Conservation (phyloP, 2,888 invertebrate genomes). For the Vanessa cardui region DNA sequence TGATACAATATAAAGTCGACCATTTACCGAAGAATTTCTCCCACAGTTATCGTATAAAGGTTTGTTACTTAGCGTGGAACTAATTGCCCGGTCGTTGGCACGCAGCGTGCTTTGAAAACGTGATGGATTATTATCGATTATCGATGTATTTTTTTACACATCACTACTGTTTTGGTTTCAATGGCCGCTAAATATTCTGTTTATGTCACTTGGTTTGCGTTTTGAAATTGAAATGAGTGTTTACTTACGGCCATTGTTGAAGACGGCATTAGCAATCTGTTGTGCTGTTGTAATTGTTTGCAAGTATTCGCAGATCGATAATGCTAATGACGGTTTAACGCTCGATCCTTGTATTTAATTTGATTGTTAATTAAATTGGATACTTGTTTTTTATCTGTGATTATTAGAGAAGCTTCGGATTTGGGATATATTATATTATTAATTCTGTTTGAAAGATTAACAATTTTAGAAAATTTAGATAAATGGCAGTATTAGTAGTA, state of each 20-base stretch:
- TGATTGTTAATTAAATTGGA: too few species aligned
- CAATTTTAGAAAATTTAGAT: too few species aligned
- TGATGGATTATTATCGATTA: slow-evolving; percentile 38
- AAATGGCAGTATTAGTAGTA: too few species aligned
- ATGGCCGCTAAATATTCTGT: slow-evolving; percentile 12
- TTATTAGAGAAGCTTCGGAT: too few species aligned
- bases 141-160: slow-evolving; percentile 9
- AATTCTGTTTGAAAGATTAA: too few species aligned
- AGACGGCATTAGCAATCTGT: slow-evolving; percentile 1
- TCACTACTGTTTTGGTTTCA: slow-evolving; percentile 21
- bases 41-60: slow-evolving; percentile 45
- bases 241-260: background rate
- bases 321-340: too few species aligned
- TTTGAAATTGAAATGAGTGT: slow-evolving; percentile 6
- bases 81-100: slow-evolving; percentile 47
- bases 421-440: too few species aligned
- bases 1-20: slow-evolving; percentile 28
- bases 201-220: slow-evolving; percentile 5
- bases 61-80: slow-evolving; percentile 45
- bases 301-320: background rate
- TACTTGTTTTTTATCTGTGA: too few species aligned
- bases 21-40: slow-evolving; percentile 42
- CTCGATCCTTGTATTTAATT: too few species aligned
- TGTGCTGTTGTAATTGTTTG: background rate
- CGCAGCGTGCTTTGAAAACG: slow-evolving; percentile 26